These are phyloP conservation scores for Acanthopagrus latus DNA, from an alignment of 2,797 vertebrate species.

Conservation along the genomic window DNA sequence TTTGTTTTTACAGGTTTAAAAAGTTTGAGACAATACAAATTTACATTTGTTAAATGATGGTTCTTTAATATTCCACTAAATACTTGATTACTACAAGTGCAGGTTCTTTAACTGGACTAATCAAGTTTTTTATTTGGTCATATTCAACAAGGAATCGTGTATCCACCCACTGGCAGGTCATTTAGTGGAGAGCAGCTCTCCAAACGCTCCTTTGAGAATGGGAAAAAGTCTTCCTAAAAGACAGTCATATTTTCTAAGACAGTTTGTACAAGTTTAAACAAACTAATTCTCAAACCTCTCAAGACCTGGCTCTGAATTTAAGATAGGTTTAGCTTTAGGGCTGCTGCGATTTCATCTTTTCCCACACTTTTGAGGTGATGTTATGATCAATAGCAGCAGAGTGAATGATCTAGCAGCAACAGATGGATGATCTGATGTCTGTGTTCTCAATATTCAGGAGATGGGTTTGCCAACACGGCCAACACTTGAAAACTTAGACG, in stretches of 20 bases:
- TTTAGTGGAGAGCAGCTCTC: not conserved
- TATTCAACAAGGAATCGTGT: constrained; percentile 1
- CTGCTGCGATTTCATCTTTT: constrained; percentile 23
- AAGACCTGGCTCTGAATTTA: constrained; percentile 41
- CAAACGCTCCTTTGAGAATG: not conserved
- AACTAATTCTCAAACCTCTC: constrained; percentile 4
- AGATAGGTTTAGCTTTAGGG: constrained; percentile 20
- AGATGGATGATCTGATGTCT: constrained; percentile 51
- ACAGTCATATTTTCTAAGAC: not conserved
- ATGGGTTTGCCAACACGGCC: constrained; percentile 26
- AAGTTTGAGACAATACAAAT: too few relatives aligned
- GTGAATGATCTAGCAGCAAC: constrained; percentile 66
- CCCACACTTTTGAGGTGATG: constrained; percentile 42
- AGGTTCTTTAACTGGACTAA: not conserved
- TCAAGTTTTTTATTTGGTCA: not conserved
- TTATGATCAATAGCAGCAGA: constrained; percentile 52
- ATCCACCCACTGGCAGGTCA: constrained; percentile 7
- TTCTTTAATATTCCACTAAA: too few relatives aligned
- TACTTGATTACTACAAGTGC: too few relatives aligned
- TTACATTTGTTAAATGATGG: too few relatives aligned
- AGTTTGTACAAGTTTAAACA: constrained; percentile 21
- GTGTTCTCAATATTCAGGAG: constrained; percentile 44
- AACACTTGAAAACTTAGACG: constrained; percentile 7
- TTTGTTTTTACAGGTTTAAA: not conserved
- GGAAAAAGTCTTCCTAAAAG: not conserved